These are phyloP conservation scores for Dasysyrphus albostriatus DNA, from an alignment of 2,888 invertebrate species.

Conservation along the genomic window DNA sequence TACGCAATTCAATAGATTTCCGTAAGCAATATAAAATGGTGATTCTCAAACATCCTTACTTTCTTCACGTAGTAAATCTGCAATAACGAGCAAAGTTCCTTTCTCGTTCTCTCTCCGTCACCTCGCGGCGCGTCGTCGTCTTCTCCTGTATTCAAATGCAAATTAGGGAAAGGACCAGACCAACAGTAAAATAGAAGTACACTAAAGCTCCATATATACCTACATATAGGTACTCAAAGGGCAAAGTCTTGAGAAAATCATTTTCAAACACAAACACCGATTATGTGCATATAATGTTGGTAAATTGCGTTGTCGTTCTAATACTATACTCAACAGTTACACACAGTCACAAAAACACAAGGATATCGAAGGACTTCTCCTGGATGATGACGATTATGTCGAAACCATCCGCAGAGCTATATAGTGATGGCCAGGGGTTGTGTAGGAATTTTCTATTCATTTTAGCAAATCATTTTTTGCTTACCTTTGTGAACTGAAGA, in stretches of 20 bases:
- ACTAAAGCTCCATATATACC: neutral
- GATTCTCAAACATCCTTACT: conserved; percentile 21
- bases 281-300: conserved; percentile 23
- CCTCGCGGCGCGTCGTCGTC: neutral
- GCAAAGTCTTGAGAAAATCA: conserved; percentile 50
- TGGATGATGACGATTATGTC: conserved; percentile 36
- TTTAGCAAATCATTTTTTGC: neutral
- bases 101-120: neutral
- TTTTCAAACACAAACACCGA: conserved; percentile 34
- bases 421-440: conserved; percentile 28
- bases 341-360: conserved; percentile 10
- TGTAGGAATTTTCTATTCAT: conserved; percentile 31
- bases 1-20: conserved; percentile 35
- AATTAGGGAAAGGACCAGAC: conserved; percentile 42
- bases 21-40: conserved; percentile 15
- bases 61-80: conserved; percentile 30
- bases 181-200: conserved; percentile 3
- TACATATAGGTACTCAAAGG: neutral
- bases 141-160: conserved; percentile 62
- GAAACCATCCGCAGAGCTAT: conserved; percentile 12
- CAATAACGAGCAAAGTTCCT: conserved; percentile 53
- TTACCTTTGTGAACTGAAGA: conserved; percentile 26
- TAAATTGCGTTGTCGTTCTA: neutral
- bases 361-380: conserved; percentile 34
- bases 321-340: neutral